Conservation (phyloP, 2,888 invertebrate genomes). For the Netelia melanura region DNA sequence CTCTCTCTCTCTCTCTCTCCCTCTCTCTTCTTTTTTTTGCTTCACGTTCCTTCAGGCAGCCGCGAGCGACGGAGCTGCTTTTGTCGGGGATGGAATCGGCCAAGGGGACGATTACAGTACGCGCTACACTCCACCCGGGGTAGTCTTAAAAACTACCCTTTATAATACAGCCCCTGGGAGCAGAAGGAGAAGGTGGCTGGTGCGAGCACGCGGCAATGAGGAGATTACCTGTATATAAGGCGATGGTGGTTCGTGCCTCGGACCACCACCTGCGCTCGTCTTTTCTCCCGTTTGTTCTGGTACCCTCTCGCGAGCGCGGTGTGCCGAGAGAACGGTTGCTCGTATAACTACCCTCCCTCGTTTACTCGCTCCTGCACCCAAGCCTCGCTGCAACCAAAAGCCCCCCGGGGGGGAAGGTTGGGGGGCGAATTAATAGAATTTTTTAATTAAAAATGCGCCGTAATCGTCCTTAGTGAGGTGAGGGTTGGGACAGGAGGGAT, state of each 20-base stretch:
- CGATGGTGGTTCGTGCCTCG: constrained; percentile 32
- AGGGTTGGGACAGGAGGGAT: not conserved
- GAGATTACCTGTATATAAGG: not conserved
- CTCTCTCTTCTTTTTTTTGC: constrained; percentile 14
- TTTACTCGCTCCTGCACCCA: not conserved
- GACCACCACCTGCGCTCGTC: constrained; percentile 50
- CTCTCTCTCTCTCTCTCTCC: not conserved
- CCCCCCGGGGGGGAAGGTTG: not conserved
- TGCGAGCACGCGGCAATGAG: constrained; percentile 5
- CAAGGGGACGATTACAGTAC: not conserved
- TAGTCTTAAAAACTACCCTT: constrained; percentile 51
- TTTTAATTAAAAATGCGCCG: constrained; percentile 80
- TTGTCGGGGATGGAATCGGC: constrained; percentile 8
- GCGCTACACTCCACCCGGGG: not conserved
- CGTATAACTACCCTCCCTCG: not conserved
- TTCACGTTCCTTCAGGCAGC: constrained; percentile 24
- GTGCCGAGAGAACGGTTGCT: not conserved
- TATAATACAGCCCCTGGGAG: constrained; percentile 40
- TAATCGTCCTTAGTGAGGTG: constrained; percentile 74
- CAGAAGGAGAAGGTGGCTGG: not conserved
- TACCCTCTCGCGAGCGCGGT: constrained; percentile 1
- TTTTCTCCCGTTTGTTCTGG: constrained; percentile 47
- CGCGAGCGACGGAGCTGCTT: constrained; percentile 18
- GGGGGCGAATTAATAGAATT: constrained; percentile 80
- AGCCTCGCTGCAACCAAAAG: not conserved